Evolutionary conservation across 2,113 vertebrate genomes (phyloP), one percentile per base, ranked within the genome.

Genomic region (Xyrauchen texanus): DNA sequence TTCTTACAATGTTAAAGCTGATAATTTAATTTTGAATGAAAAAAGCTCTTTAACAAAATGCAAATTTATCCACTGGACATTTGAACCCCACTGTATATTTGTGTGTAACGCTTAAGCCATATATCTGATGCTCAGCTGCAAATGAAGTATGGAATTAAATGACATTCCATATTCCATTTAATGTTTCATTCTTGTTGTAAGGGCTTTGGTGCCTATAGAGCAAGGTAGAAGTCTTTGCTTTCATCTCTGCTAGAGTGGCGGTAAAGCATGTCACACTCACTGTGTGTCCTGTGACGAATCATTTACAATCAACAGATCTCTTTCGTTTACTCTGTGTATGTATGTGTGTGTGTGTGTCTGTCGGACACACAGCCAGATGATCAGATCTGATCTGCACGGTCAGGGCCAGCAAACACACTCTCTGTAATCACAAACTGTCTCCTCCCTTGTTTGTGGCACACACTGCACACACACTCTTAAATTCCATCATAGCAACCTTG

Each of bases 391-490:
- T 82, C 68, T 75, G 66, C 65, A 68, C 34, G 49, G 63, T 16
- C 81, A 78, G 75, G 70, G 75, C 81, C 75, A 63, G 78, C 66
- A 83, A 83, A 34, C 75, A 64, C 70, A 71, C 74, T 85, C 73
- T 78, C 49, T 83, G 78, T 83, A 85, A 85, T 85, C 81, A 78
- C 79, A 81, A 58, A 68, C 78, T 78, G 84, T 53, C 78, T 76
- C 70, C 79, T 78, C 78, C 34, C 58, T 58, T 63, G 52, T 79
- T 69, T 75, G 71, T 63, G 21, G 12, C 67, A 7, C n/a, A 74
- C 70, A 34, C 21, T 34, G 21, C 21, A 82, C 66, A 13, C 82
- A 72, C 67, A 68, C 79, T 15, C 81, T 80, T 76, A 68, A 84
- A 69, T 61, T 53, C 61, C 75, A 74, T 81, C 78, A 69, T 60